Conservation (phyloP, 2,797 vertebrate genomes). For the Morelia viridis region DNA sequence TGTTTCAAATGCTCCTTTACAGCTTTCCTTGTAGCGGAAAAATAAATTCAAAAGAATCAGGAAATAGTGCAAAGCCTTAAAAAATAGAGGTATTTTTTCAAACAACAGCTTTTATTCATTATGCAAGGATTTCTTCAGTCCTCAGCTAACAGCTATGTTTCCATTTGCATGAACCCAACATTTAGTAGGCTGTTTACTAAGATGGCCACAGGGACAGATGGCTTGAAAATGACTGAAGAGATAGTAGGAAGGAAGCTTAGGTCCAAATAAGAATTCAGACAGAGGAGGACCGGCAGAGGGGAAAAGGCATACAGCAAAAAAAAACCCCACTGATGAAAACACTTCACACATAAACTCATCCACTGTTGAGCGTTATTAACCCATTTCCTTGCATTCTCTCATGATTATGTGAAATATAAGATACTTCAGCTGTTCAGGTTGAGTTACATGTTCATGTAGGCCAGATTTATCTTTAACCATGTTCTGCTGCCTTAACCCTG, state of each 20-base stretch:
- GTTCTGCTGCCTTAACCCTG: neutral
- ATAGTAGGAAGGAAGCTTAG: neutral
- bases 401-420: neutral
- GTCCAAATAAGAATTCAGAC: neutral
- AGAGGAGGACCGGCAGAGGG: too few relatives aligned
- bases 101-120: neutral
- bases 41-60: neutral
- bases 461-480: neutral
- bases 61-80: neutral
- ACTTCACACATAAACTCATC: neutral
- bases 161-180: neutral
- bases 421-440: neutral
- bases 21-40: neutral
- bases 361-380: neutral
- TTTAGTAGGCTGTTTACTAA: neutral
- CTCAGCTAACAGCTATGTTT: neutral
- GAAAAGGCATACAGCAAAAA: neutral
- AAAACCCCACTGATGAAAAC: neutral
- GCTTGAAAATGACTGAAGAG: neutral
- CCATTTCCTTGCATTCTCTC: neutral
- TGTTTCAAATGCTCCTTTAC: neutral
- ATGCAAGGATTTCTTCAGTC: neutral
- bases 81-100: neutral
- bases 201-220: neutral
- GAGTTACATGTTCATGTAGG: neutral